Percentiles rank a stretch among this genome's conserved stretches.
Evolutionary conservation across 2,888 invertebrate species (phyloP).

Genomic region (Lasioglossum morio): DNA sequence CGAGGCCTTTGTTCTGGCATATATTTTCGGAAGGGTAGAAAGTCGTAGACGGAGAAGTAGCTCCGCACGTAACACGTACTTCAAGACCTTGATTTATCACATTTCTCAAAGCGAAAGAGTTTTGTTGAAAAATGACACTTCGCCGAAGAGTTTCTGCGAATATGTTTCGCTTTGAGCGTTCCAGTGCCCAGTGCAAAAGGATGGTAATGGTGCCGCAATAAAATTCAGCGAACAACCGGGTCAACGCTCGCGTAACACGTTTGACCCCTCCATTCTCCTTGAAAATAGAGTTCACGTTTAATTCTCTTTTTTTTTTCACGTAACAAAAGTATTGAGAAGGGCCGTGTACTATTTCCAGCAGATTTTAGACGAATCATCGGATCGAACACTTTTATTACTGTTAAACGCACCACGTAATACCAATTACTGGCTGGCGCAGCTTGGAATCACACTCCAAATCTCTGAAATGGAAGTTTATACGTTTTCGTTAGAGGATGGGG

Average conservation of each 20-base stretch:
- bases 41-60: not conserved
- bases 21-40: not conserved
- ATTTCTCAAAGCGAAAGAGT: constrained; percentile 14
- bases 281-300: constrained; percentile 1
- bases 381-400: constrained; percentile 13
- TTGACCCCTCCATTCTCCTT: not conserved
- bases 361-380: constrained; percentile 12
- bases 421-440: constrained; percentile 6
- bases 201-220: constrained; percentile 36
- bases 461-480: constrained; percentile 24
- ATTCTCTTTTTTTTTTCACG: not conserved
- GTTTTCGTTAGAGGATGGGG: not conserved
- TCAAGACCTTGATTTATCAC: constrained; percentile 19
- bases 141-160: not conserved
- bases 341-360: not conserved
- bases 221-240: constrained; percentile 21
- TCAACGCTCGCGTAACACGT: constrained; percentile 5
- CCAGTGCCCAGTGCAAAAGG: not conserved
- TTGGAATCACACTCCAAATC: constrained; percentile 24
- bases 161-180: constrained; percentile 18
- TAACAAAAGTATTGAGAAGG: not conserved
- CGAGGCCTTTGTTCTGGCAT: not conserved
- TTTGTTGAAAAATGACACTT: constrained; percentile 33
- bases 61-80: not conserved
- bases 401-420: constrained; percentile 21